Evolutionary conservation across 2,797 vertebrate species (phyloP).

Genomic region (Anabacerthia variegaticeps): DNA sequence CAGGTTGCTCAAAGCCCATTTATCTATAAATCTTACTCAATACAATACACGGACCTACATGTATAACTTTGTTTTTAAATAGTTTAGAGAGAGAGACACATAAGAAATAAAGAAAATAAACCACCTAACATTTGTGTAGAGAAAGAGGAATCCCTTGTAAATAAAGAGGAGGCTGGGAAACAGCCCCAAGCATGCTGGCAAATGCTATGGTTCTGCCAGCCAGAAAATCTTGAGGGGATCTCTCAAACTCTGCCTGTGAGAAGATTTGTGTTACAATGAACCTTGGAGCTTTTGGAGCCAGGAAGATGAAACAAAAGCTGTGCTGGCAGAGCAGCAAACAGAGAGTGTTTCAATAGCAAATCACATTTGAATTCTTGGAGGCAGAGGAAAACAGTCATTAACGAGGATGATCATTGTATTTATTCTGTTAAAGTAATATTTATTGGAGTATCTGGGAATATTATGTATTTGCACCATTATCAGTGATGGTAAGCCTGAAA

Average conservation of each 20-base stretch:
- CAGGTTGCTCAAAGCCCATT: not conserved
- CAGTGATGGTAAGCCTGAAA: not conserved
- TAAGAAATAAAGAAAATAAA: not conserved
- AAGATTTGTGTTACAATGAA: not conserved
- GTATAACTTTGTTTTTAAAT: not conserved
- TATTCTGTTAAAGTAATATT: not conserved
- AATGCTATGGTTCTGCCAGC: not conserved
- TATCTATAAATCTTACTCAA: not conserved
- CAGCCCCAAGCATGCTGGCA: not conserved
- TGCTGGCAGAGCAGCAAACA: not conserved
- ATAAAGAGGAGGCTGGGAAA: not conserved
- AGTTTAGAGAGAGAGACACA: not conserved
- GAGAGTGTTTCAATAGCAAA: not conserved
- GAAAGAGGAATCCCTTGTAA: not conserved
- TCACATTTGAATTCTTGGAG: not conserved
- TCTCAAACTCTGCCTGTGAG: not conserved
- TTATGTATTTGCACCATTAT: not conserved
- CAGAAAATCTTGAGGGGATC: not conserved
- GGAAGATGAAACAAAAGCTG: not conserved
- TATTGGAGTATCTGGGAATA: not conserved
- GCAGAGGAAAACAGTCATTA: not conserved
- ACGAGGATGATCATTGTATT: not conserved
- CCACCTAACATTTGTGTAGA: not conserved
- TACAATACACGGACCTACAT: not conserved
- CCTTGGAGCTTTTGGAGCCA: not conserved